These are phyloP conservation scores for Drosophila mimetica DNA, from an alignment of 2,888 invertebrate species.

Conservation along the genomic window DNA sequence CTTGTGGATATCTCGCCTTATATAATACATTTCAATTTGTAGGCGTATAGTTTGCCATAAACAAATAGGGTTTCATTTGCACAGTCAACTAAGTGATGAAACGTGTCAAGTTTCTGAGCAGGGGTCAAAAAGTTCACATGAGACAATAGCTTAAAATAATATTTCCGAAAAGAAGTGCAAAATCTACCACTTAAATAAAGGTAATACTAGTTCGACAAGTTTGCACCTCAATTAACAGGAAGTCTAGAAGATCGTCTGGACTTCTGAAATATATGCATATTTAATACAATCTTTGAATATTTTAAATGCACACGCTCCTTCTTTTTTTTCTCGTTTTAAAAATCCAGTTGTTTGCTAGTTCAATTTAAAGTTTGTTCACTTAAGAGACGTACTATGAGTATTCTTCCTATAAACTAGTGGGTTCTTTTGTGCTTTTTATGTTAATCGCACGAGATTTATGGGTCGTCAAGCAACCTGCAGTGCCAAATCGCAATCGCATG, in stretches of 20 bases:
- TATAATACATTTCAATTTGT: background rate
- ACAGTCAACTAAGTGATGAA: background rate
- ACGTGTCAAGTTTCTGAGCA: background rate
- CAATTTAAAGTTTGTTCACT: background rate
- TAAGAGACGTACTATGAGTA: background rate
- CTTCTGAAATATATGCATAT: too few relatives aligned
- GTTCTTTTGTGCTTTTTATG: background rate
- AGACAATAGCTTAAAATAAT: background rate
- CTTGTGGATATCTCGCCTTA: background rate
- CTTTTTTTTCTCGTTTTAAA: background rate
- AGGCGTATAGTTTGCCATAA: slow-evolving; percentile 2
- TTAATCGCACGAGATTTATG: background rate
- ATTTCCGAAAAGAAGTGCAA: background rate
- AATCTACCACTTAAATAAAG: background rate
- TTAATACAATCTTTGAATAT: too few relatives aligned
- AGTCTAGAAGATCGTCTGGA: background rate
- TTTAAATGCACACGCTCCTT: too few relatives aligned
- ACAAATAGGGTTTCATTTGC: background rate
- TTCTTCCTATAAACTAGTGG: background rate
- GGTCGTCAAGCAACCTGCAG: background rate
- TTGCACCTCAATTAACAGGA: background rate
- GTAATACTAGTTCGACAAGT: background rate
- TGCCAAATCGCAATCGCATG: background rate
- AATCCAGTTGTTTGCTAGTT: background rate
- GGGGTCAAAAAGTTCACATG: background rate